Evolutionary conservation across 2,113 vertebrate species (phyloP).

Genomic region (Oncorhynchus mykiss): DNA sequence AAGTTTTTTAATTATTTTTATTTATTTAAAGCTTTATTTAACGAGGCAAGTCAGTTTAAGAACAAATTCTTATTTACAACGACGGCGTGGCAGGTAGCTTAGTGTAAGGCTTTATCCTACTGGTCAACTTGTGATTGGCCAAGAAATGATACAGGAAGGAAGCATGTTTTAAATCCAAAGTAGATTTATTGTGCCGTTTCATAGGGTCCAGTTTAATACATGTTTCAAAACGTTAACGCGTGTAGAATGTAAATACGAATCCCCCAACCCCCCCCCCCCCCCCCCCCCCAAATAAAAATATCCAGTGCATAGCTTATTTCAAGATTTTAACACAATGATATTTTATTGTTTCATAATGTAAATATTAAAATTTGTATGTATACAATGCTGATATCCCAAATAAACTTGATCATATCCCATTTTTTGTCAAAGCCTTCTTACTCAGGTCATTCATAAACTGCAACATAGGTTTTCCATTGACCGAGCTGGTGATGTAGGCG

Average conservation of each 20-base stretch:
- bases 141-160: too few species aligned
- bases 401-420: neutral
- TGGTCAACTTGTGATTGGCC: too few species aligned
- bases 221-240: neutral
- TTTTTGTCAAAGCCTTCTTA: neutral
- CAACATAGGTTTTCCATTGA: neutral
- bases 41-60: too few species aligned
- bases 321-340: conserved; percentile 10
- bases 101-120: too few species aligned
- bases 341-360: conserved; percentile 37
- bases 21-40: too few species aligned
- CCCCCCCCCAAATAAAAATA: neutral
- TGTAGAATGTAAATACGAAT: conserved; percentile 27
- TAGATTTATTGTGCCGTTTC: neutral
- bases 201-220: too few species aligned
- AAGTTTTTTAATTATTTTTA: too few species aligned
- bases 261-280: too few species aligned
- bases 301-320: neutral
- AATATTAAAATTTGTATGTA: conserved; percentile 41
- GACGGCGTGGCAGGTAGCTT: too few species aligned
- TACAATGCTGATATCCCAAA: conserved; percentile 19
- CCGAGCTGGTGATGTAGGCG: neutral
- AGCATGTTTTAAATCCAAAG: neutral
- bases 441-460: neutral
- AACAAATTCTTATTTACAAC: too few species aligned